Base-by-base conservation (phyloP, 2,888 invertebrate species). In the Schizotus pectinicornis region DNA sequence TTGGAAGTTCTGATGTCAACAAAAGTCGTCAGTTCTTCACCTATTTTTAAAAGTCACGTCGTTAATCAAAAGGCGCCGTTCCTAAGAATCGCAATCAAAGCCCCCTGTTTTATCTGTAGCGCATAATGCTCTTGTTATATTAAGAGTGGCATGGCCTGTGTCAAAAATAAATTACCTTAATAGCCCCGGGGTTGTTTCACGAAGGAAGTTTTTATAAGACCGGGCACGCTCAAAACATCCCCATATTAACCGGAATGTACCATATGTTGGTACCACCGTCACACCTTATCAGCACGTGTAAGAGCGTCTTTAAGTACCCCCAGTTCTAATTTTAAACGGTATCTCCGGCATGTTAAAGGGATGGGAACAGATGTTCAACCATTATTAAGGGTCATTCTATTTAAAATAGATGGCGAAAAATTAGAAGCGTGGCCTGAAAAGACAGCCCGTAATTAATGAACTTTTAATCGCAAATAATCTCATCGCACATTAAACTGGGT, bases 241-340 rank as follows among this genome's bases (percentile, higher is more conserved):
- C 53, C 32, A 37, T 46, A 47, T 47, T 49, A 48, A 22, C 34
- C 48, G 45, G 49, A 53, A 58, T 49, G 32, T 43, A 45, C 59
- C 59, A 59, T 45, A 59, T 59, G 59, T 38, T 34, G 30, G 49
- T 49, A 56, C 48, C 49, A 48, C 46, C 46, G 42, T 47, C 33
- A 35, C 49, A 58, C 54, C 59, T 59, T 59, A 59, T 59, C 59
- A 59, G 59, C 59, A 59, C 59, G 59, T 59, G 59, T 49, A 49
- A 49, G 31, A 47, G 37, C 39, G 43, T 45, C 50, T 58, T 52
- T 54, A 59, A 59, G 59, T 49, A 59, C 45, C 48, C 54, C 39
- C 41, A 45, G 36, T 37, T 59, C 59, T 59, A 59, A 59, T 54
- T 59, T 59, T 59, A 54, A 59, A 50, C 45, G 49, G 34, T 49